Base-by-base conservation (phyloP, 2,113 vertebrate genomes). In the Vidua macroura region DNA sequence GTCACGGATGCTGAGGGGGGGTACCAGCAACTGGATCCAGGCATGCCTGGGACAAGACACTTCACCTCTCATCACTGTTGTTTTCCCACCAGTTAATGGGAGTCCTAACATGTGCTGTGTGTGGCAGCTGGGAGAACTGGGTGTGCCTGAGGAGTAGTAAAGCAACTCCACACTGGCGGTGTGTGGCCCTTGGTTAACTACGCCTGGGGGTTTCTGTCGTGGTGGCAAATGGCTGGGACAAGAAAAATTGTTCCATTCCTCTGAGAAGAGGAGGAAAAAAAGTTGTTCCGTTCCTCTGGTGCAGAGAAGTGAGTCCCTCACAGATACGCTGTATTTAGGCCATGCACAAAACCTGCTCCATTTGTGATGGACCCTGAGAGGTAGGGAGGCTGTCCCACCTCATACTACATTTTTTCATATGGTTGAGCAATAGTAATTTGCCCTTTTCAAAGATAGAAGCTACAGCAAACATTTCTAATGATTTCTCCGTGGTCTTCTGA, bases 321-420 rank as follows among this genome's bases (percentile, higher is more conserved):
- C 8, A 4, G 5, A 13, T 3, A 24, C 0, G 0, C 18, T 35
- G 10, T 7, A 1, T n/a, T 69, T 53, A 60, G 35, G 12, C 8
- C 7, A 15, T 25, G 25, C 3, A 31, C 28, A 18, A 43, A 63
- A 52, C 15, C 41, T 44, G 3, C 27, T 35, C 35, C 2, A 7
- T 52, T 44, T 48, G 64, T 28, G 30, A 15, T 13, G 27, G 39
- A 1, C 58, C 33, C 27, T 49, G 20, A 58, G 11, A 11, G 8
- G 13, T 1, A 48, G 35, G 43, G n/a, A 43, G 14, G 2, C 3
- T 55, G 9, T 55, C 4, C 25, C 13, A 5, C 22, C 6, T 30
- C 43, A 7, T 20, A 9, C 5, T 4, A 23, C 3, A 0, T 8
- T 53, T 60, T 35, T 55, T 44, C 8, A 7, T 15, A 39, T 21